Base-by-base conservation (phyloP, 2,888 invertebrate species). In the Spodoptera littoralis region DNA sequence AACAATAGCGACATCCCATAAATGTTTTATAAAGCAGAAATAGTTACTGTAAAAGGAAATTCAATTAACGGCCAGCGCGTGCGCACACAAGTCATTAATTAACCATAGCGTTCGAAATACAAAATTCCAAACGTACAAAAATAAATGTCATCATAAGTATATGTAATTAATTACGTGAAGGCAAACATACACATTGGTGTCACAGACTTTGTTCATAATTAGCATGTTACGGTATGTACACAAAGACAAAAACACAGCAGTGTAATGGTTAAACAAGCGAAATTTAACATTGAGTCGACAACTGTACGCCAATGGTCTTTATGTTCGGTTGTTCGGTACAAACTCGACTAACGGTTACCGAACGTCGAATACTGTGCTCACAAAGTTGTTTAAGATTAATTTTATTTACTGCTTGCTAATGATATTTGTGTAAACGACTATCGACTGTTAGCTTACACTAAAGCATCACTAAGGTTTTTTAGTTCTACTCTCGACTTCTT, bases 191-290 rank as follows among this genome's bases (percentile, higher is more conserved):
- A 70, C 67, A 80, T 73, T 75, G 73, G 65, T 80, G 80, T 76
- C 73, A 74, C 82, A 87, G 85, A 88, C 86, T 86, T 85, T 82
- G 86, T 80, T 80, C 82, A 82, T 86, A 85, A 87, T 88, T 86
- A 88, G 80, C 87, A 87, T 84, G 80, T 84, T 76, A 81, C 77
- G 74, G 77, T 75, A 68, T 78, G 77, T 81, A 81, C 79, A 83
- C 79, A 79, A 72, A 70, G 80, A 82, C 80, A 81, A 76, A 80
- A 79, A 84, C 78, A 84, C 71, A 75, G 69, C 79, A 81, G 65
- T 79, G 75, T 77, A 77, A 78, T 81, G 72, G 76, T 74, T 79
- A 86, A 87, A 86, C 80, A 86, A 84, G 80, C 82, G 65, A 83
- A 83, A 81, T 82, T 83, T 81, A 83, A 83, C 84, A 81, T 82